A percentile compares a stretch with the other conserved stretches of the same genome.
Conservation (phyloP, 1,140 invertebrate genomes). For the Drosophila tropicalis region DNA sequence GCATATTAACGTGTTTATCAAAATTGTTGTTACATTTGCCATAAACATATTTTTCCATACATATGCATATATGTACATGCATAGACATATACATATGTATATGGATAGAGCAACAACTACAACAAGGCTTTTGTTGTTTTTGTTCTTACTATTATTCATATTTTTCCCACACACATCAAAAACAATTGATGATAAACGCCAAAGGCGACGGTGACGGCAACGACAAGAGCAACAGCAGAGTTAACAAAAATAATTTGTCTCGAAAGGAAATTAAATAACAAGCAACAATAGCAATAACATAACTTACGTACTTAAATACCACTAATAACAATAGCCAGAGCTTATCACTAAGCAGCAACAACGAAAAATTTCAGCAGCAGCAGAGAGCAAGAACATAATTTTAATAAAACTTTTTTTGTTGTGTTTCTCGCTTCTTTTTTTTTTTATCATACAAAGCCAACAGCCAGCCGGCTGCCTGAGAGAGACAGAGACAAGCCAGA, state of each 20-base stretch:
- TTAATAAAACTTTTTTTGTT: slow-evolving; percentile 34
- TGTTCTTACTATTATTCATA: slow-evolving; percentile 24
- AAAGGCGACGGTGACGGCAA: slow-evolving; percentile 24
- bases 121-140: slow-evolving; percentile 16
- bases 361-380: slow-evolving; percentile 23
- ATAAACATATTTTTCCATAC: slow-evolving; percentile 1
- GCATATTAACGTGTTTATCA: background rate
- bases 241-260: slow-evolving; percentile 44
- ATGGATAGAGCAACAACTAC: slow-evolving; percentile 10
- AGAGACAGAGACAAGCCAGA: slow-evolving; percentile 15
- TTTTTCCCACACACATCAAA: slow-evolving; percentile 9
- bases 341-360: slow-evolving; percentile 61
- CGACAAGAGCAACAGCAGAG: slow-evolving; percentile 18
- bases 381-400: slow-evolving; percentile 40
- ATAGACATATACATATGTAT: background rate
- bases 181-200: slow-evolving; percentile 41
- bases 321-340: slow-evolving; percentile 68
- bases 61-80: background rate
- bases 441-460: slow-evolving; percentile 16
- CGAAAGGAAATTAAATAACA: slow-evolving; percentile 72
- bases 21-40: slow-evolving; percentile 1
- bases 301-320: slow-evolving; percentile 59
- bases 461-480: slow-evolving; percentile 38
- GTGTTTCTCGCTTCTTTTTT: slow-evolving; percentile 15
- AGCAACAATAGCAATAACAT: slow-evolving; percentile 53